Conservation (phyloP, 2,888 invertebrate species). For the Drosophila neutralis region DNA sequence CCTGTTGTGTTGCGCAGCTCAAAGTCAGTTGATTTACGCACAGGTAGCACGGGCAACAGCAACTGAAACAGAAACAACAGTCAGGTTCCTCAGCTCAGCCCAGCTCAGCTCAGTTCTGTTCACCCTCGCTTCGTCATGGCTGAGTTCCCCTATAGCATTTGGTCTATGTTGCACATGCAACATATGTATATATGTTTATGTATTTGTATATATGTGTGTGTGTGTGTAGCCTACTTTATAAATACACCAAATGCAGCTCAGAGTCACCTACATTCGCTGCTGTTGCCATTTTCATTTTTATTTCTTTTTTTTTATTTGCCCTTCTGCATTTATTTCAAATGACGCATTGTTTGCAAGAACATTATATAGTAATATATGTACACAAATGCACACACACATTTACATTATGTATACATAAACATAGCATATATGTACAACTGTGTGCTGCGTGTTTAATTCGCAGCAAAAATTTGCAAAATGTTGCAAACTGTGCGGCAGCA, state of each 20-base stretch:
- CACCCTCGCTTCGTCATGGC: conserved; percentile 57
- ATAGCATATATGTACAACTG: conserved; percentile 10
- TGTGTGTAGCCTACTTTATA: conserved; percentile 54
- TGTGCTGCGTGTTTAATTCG: conserved; percentile 74
- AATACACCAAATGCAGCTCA: conserved; percentile 39
- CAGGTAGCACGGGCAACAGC: conserved; percentile 18
- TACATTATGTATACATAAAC: neutral
- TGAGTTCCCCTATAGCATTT: conserved; percentile 50
- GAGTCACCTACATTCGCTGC: conserved; percentile 72
- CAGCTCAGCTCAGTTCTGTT: conserved; percentile 13
- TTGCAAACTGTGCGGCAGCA: conserved; percentile 62
- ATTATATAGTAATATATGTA: conserved; percentile 5
- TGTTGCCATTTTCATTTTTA: conserved; percentile 42
- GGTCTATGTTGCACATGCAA: conserved; percentile 59
- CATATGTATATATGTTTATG: neutral
- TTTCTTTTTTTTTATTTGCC: conserved; percentile 19
- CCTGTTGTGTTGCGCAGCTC: conserved; percentile 25
- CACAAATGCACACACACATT: neutral
- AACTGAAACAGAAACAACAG: conserved; percentile 16
- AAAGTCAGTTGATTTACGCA: conserved; percentile 52
- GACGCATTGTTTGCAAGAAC: conserved; percentile 71
- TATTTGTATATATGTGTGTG: conserved; percentile 5
- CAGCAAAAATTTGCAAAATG: conserved; percentile 60
- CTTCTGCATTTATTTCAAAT: conserved; percentile 67
- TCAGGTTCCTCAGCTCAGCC: conserved; percentile 19